Evolutionary conservation across 2,113 vertebrate species (phyloP), one percentile per base, ranked within the genome.

Genomic region (Phalacrocorax pelagicus): DNA sequence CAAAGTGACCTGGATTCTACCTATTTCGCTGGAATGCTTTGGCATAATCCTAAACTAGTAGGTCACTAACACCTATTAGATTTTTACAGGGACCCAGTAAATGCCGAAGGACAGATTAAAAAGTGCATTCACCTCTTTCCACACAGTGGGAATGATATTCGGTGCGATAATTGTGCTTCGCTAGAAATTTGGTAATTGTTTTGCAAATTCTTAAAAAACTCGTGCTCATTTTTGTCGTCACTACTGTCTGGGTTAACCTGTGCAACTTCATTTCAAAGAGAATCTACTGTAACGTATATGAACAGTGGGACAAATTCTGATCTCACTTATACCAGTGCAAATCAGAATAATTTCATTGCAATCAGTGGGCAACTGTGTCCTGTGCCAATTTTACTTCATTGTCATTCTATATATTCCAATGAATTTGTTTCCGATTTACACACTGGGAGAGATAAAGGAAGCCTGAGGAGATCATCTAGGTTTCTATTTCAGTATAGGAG

Each of bases 1-100:
- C 98, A 98, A 98, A 98, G 98, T 97, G 98, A 98, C 98, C 98
- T 98, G 98, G 98, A 98, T 98, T 96, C 95, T 94, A 95, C 85
- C 89, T 91, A n/a, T 62, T 87, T 62, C 6, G 8, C 92, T 84
- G 65, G 26, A 90, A 92, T 54, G 55, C 67, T 92, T 91, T 5
- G 32, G 55, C 80, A 40, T 11, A 38, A 79, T 72, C 67, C 94
- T 95, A 65, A 91, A 75, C 52, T 80, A 94, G 14, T 8, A 88
- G 61, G 79, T 67, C 85, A 69, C 88, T 88, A 93, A 79, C 65
- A 78, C 46, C 24, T 20, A 82, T 13, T 42, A 55, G 22, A 71
- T 77, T 84, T 81, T 86, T 72, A 86, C 79, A 94, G 83, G 89
- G 90, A 96, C 67, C 74, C 92, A 91, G 70, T 32, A 85, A 90